Evolutionary conservation across 30 jellyfish, hydroid and myxozoan species (phyloP), one percentile per base, ranked within the genome.

Genomic region (Hydra vulgaris): DNA sequence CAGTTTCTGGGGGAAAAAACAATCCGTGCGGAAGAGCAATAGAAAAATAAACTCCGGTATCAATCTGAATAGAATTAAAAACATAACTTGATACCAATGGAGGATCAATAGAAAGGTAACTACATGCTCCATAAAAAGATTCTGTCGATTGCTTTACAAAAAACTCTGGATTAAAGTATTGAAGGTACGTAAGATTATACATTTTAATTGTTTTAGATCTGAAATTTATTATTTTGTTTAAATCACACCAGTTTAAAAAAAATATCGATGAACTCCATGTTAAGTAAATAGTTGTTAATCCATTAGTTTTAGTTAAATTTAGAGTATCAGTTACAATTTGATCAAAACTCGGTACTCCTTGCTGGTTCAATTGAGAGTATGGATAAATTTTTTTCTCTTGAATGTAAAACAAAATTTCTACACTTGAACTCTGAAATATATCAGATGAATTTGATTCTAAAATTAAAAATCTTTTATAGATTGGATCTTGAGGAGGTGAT

Each of bases 1-100:
- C 97, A 26, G 88, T 22, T 27, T 17, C 53, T 0, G 97, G 97
- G 5, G 97, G 69, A 56, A 7, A 86, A 75, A 90, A 90, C 66
- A 80, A 22, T 0, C 80, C 55, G 55, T 82, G 23, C 0, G 95
- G 79, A 24, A 90, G 27, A 23, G 76, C n/a, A 77, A 70, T 54
- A 5, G 95, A 61, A 71, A 85, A 85, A 40, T 80, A 83, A 25
- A 66, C 88, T 3, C 97, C 95, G 19, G 68, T 66, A 26, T 66
- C 69, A 8, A 85, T 40, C 24, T 19, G 77, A 52, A 24, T 52
- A 17, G 84, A 27, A 20, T 76, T 81, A 40, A 80, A 77, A 0
- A 66, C 17, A 5, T 79, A 17, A 26, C 27, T 61, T 15, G 81
- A 18, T 18, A 82, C 75, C 0, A 72, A 56, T 1, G 97, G 90